Base-by-base conservation (phyloP, 2,888 invertebrate genomes). In the Muschampia plurimacula region DNA sequence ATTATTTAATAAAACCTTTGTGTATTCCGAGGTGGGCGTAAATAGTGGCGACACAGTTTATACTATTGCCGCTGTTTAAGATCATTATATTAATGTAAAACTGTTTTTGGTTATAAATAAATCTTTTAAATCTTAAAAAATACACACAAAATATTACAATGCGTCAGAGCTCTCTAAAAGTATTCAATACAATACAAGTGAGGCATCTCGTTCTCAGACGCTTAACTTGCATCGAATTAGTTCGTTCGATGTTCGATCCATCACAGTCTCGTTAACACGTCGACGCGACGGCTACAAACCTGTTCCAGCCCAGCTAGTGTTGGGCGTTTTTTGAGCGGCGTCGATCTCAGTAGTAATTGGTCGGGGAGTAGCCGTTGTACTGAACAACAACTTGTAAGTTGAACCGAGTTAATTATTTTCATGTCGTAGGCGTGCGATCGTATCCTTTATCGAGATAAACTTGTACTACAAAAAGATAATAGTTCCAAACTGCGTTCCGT, bases 371-470 rank as follows among this genome's bases (percentile, higher is more conserved):
- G 92, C 89, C 84, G 89, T 87, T 92, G 92, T 93, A 88, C 32
- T 22, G 87, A 88, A 93, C 93, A 92, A 88, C 86, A 86, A 92
- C 92, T 93, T 92, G 87, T 89, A 88, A 87, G 91, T 86, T 86
- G 89, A 84, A 85, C 84, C 81, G 86, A 88, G 91, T 90, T 93
- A 93, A 93, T 93, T 93, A 93, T 93, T 93, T 93, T 91, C 89
- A 84, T 91, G 90, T 92, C 88, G 91, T 90, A 90, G 91, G 90
- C 91, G 90, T 84, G 82, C 86, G 92, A 92, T 92, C 78, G 77
- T 88, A 92, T 92, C 91, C 81, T 75, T 75, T 79, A 85, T 86
- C 85, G 84, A 84, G 85, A 87, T 68, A 71, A 69, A 69, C 57
- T 64, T 44, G 32, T 71, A 66, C 64, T 57, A 71, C 69, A 67